Evolutionary conservation across 1,140 invertebrate genomes (phyloP).

Genomic region (Platorchestia sp.): DNA sequence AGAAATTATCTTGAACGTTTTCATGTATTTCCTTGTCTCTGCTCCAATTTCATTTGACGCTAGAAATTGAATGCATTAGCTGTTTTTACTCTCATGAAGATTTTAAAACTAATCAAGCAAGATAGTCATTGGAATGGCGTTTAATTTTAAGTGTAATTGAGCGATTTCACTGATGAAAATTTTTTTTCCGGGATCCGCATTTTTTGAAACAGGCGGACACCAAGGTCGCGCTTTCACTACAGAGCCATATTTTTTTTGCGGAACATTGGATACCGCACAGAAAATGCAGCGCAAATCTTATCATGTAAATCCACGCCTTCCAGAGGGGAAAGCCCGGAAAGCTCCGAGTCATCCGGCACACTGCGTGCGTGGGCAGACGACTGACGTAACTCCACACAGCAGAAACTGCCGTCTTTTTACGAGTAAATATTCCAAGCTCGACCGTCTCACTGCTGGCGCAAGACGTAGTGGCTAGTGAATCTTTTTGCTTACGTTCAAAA

Average conservation of each 20-base stretch:
- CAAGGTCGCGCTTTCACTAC: not conserved
- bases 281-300: not conserved
- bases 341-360: not conserved
- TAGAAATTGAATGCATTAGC: not conserved
- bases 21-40: not conserved
- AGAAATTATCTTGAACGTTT: not conserved
- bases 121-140: not conserved
- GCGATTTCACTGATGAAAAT: not conserved
- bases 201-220: not conserved
- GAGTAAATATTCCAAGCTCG: not conserved
- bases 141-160: not conserved
- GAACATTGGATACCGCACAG: not conserved
- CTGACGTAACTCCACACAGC: not conserved
- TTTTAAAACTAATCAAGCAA: not conserved
- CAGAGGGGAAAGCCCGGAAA: not conserved
- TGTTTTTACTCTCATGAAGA: not conserved
- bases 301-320: not conserved
- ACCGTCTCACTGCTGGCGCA: not conserved
- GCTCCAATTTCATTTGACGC: not conserved
- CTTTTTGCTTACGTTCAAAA: not conserved
- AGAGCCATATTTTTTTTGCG: not conserved
- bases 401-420: not conserved
- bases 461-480: not conserved
- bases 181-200: not conserved
- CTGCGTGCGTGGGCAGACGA: not conserved